Base-by-base conservation (phyloP, 2,113 vertebrate genomes). In the Amblyornis subalaris region DNA sequence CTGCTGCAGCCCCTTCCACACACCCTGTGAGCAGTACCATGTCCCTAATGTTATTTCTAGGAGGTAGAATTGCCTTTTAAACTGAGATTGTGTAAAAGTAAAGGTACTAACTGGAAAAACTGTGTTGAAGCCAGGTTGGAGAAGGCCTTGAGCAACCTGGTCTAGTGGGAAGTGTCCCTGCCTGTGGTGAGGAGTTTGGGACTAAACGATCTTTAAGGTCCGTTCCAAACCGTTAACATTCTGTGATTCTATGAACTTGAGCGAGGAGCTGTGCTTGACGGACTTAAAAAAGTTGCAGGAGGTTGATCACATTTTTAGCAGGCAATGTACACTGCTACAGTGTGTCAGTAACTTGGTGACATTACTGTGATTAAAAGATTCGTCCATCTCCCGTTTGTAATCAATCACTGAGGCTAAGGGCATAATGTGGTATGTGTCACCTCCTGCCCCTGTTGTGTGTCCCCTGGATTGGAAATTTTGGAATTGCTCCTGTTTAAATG, bases 11-110 rank as follows among this genome's bases (percentile, higher is more conserved):
- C 10, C 16, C 14, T 31, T 54, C 3, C 24, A 9, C 48, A 7
- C 47, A 19, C 12, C 22, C 40, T 0, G 0, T n/a, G 21, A 40
- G 25, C 6, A 3, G 36, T 14, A 0, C 31, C 25, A 8, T 0
- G 0, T 51, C 31, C 1, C 0, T 25, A 14, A 10, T 1, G 2
- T 8, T 25, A 1, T 29, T 44, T 74, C 51, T 35, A 7, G n/a
- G 26, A 10, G 5, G 17, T 8, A 35, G 62, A 51, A 47, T 28
- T 72, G 24, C 14, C 62, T 73, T 55, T 76, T 69, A n/a, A 48
- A 24, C 24, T 8, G 17, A 42, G 15, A 18, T 14, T 45, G 28
- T 45, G 50, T 20, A 14, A 71, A 54, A 67, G 25, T 47, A 14
- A 60, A 54, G 20, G 7, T 48, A 5, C 23, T 54, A 7, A 29